Conservation (phyloP, 2,113 vertebrate genomes). For the human (Homo sapiens) region DNA sequence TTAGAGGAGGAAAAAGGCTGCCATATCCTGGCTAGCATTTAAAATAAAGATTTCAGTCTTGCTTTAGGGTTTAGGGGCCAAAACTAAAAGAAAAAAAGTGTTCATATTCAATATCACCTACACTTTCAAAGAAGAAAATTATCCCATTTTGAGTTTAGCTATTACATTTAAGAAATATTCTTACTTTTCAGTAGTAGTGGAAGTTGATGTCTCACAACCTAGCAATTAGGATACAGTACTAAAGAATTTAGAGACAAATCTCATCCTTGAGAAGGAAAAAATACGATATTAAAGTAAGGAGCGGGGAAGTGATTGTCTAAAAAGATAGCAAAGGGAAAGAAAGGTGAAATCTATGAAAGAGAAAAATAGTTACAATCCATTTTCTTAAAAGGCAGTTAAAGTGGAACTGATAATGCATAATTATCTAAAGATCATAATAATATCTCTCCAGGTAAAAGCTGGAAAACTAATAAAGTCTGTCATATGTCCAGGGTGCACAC, state of each 20-base stretch:
- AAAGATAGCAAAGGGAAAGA: not conserved
- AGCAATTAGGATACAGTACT: not conserved
- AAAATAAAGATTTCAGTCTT: not conserved
- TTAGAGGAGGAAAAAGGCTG: not conserved
- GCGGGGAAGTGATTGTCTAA: not conserved
- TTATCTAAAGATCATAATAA: slow-evolving; percentile 31
- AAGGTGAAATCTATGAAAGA: not conserved
- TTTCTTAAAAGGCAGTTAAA: not conserved
- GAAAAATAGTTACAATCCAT: not conserved
- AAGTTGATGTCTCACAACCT: not conserved
- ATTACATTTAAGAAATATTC: not conserved
- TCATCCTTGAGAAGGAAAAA: not conserved
- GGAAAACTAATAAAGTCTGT: not conserved
- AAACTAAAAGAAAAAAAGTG: not conserved
- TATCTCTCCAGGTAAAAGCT: not conserved
- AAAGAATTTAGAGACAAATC: not conserved
- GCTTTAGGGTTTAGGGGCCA: not conserved
- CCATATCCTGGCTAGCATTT: not conserved
- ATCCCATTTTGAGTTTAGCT: not conserved
- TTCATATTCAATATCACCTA: not conserved
- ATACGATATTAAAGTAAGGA: not conserved
- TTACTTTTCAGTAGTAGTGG: not conserved
- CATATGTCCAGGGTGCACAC: not conserved
- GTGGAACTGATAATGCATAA: not conserved
- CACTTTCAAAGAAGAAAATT: slow-evolving; percentile 22